Evolutionary conservation across 2,888 invertebrate genomes (phyloP).

Genomic region (Caenorhabditis becei): DNA sequence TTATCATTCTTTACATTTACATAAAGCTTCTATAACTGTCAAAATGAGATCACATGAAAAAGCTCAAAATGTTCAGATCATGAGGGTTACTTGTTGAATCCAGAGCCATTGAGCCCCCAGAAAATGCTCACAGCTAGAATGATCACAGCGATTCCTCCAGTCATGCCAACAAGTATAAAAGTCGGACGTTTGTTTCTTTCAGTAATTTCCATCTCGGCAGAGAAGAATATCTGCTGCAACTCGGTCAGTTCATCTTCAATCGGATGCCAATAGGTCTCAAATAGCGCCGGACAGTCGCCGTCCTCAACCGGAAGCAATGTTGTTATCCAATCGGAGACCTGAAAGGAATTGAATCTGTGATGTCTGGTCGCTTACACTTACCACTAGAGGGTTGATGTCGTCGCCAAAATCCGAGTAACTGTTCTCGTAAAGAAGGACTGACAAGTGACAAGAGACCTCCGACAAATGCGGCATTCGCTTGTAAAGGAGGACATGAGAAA

Average conservation of each 20-base stretch:
- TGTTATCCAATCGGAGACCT: constrained; percentile 58
- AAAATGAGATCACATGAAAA: not conserved
- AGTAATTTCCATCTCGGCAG: constrained; percentile 57
- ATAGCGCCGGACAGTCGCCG: constrained; percentile 53
- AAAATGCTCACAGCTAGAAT: constrained; percentile 72
- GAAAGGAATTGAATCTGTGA: constrained; percentile 2
- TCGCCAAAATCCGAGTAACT: constrained; percentile 59
- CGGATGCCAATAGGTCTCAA: constrained; percentile 60
- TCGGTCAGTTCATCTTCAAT: constrained; percentile 66
- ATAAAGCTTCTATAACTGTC: not conserved
- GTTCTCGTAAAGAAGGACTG: constrained; percentile 61
- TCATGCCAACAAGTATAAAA: constrained; percentile 67
- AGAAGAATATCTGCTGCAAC: constrained; percentile 64
- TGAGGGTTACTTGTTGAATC: constrained; percentile 59
- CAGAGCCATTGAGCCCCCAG: constrained; percentile 73
- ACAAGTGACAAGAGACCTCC: constrained; percentile 42
- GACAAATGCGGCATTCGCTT: constrained; percentile 49
- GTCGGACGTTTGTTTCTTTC: constrained; percentile 53
- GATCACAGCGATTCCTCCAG: constrained; percentile 71
- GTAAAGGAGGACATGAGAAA: constrained; percentile 43
- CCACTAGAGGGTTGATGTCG: constrained; percentile 52
- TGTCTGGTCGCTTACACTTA: constrained; percentile 26
- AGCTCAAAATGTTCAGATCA: not conserved
- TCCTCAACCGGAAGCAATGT: constrained; percentile 46
- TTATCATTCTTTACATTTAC: not conserved